Percentiles rank a stretch among this genome's conserved stretches.
Evolutionary conservation across 2,888 invertebrate genomes (phyloP).

Genomic region (Blastobasis adustella): DNA sequence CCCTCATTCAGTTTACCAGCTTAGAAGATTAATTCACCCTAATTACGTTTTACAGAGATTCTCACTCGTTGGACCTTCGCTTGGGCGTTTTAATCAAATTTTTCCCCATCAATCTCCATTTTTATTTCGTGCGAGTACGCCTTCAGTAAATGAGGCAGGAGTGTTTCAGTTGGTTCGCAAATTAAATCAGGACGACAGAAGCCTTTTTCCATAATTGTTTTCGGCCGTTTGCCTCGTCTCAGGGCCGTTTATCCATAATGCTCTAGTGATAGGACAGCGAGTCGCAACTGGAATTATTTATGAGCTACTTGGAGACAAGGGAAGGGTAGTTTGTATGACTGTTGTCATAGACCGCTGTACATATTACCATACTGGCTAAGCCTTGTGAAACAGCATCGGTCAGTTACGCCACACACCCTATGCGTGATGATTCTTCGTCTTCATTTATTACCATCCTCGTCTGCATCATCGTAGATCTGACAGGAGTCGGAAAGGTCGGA

Average conservation of each 20-base stretch:
- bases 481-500: too few relatives aligned
- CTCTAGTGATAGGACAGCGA: background rate
- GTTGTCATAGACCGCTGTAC: too few relatives aligned
- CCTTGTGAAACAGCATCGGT: too few relatives aligned
- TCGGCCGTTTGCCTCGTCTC: slow-evolving; percentile 5
- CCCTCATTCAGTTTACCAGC: too few relatives aligned
- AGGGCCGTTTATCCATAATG: slow-evolving; percentile 4
- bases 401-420: too few relatives aligned
- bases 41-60: slow-evolving; percentile 3
- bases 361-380: too few relatives aligned
- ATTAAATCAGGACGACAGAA: slow-evolving; percentile 9
- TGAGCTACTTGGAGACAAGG: background rate
- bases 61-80: background rate
- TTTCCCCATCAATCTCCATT: slow-evolving; percentile 4
- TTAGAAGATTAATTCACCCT: slow-evolving; percentile 1
- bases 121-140: slow-evolving; percentile 2
- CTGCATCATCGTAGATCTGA: too few relatives aligned
- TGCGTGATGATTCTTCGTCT: too few relatives aligned
- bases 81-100: slow-evolving; percentile 4
- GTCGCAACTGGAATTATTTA: slow-evolving; percentile 2
- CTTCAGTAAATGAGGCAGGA: background rate
- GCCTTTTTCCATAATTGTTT: slow-evolving; percentile 10
- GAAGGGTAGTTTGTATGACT: too few relatives aligned
- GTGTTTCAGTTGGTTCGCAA: slow-evolving; percentile 5
- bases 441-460: too few relatives aligned